A percentile compares a stretch with the other conserved stretches of the same genome.
Evolutionary conservation across 1,140 invertebrate species (phyloP).

Genomic region (Sitophilus oryzae): DNA sequence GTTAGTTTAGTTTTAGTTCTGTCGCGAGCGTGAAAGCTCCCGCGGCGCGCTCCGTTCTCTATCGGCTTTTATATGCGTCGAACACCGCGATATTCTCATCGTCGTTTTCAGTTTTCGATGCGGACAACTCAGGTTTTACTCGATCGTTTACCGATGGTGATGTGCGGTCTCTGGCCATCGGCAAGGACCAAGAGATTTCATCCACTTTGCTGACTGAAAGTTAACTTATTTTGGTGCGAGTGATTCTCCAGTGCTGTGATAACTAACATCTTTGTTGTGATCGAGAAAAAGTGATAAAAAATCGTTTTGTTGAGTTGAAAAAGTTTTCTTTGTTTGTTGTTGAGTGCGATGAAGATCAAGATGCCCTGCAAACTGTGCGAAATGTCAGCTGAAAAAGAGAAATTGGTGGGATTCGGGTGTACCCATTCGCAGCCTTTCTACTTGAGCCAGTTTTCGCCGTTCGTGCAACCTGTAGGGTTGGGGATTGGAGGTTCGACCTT

Average conservation of each 20-base stretch:
- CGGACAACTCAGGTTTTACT: too few relatives aligned
- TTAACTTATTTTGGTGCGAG: constrained; percentile 11
- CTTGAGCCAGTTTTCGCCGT: constrained; percentile 23
- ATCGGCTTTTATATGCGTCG: too few relatives aligned
- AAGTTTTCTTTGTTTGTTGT: too few relatives aligned
- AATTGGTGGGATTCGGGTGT: constrained; percentile 42
- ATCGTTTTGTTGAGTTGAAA: too few relatives aligned
- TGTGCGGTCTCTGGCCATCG: too few relatives aligned
- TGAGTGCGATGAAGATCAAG: constrained; percentile 48
- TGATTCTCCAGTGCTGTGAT: constrained; percentile 29
- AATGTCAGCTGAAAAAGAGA: constrained; percentile 42
- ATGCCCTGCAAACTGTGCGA: constrained; percentile 50
- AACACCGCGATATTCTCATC: too few relatives aligned
- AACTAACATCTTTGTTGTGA: too few relatives aligned
- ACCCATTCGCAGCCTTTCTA: constrained; percentile 41
- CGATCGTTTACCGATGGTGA: too few relatives aligned
- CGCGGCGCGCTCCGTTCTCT: not conserved
- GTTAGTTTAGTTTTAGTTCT: constrained; percentile 36
- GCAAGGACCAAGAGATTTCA: too few relatives aligned
- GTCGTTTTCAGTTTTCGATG: too few relatives aligned
- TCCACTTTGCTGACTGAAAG: too few relatives aligned
- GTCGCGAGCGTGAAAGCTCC: constrained; percentile 12
- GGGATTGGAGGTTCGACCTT: constrained; percentile 42
- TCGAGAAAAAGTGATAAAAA: too few relatives aligned
- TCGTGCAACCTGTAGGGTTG: constrained; percentile 42